Evolutionary conservation across 2,113 vertebrate genomes (phyloP).

Genomic region (Phocoena phocoena): DNA sequence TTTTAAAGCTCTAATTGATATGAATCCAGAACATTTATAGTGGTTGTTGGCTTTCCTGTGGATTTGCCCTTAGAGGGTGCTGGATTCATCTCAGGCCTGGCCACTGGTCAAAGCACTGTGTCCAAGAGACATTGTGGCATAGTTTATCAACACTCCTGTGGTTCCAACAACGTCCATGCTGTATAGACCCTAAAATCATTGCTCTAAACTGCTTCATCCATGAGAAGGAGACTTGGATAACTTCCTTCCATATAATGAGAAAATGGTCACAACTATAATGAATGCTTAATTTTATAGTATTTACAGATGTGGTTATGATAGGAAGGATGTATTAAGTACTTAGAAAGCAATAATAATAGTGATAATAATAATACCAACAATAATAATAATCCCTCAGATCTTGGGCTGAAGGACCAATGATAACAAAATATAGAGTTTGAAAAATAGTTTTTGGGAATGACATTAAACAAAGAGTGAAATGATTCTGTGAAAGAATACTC

Average conservation of each 20-base stretch:
- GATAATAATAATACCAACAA: neutral
- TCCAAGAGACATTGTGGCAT: neutral
- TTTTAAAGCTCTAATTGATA: neutral
- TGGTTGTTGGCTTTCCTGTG: neutral
- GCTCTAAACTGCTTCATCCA: neutral
- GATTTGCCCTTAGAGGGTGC: neutral
- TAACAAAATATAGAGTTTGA: slow-evolving; percentile 27
- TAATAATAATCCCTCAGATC: neutral
- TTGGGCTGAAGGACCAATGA: neutral
- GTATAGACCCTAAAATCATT: neutral
- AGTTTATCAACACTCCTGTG: neutral
- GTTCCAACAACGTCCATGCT: neutral
- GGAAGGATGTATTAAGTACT: neutral
- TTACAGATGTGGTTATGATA: neutral
- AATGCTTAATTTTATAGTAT: neutral
- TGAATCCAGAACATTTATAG: neutral
- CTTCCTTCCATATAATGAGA: neutral
- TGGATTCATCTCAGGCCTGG: neutral
- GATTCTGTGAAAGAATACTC: slow-evolving; percentile 32
- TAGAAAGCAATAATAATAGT: neutral
- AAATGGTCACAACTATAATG: neutral
- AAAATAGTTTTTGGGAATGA: slow-evolving; percentile 51
- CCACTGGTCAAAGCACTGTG: neutral
- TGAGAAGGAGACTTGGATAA: neutral
- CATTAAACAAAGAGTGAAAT: slow-evolving; percentile 58